These are phyloP conservation scores for Centropus unirufus DNA, from an alignment of 2,113 vertebrate species.

Conservation along the genomic window DNA sequence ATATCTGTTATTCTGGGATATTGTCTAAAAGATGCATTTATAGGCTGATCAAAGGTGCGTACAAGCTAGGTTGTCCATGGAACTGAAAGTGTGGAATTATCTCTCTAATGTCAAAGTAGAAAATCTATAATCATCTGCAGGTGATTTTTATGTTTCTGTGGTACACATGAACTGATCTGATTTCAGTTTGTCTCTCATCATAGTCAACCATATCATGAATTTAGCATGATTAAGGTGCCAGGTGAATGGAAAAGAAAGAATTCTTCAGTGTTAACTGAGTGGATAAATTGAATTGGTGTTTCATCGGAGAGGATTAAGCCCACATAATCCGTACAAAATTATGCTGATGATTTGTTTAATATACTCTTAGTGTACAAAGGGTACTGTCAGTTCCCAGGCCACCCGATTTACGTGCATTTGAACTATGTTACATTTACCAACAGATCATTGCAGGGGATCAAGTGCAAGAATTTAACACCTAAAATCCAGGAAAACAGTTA, in stretches of 20 bases:
- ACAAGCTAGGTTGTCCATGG: background rate
- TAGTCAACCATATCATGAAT: background rate
- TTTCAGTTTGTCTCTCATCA: background rate
- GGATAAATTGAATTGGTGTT: background rate
- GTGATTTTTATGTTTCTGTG: background rate
- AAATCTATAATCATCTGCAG: background rate
- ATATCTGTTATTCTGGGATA: background rate
- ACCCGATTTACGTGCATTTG: background rate
- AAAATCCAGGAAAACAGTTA: constrained; percentile 83
- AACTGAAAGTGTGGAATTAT: background rate
- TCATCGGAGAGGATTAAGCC: background rate
- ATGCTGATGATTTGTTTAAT: background rate
- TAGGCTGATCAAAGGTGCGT: background rate
- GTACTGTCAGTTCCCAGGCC: background rate
- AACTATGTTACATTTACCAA: background rate
- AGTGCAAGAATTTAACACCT: constrained; percentile 59
- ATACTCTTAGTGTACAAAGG: background rate
- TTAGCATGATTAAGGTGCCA: background rate
- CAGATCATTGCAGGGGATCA: background rate
- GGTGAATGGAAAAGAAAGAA: background rate
- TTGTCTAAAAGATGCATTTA: background rate
- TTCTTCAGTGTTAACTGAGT: background rate
- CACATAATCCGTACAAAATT: background rate
- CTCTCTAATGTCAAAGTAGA: background rate
- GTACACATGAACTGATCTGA: background rate